Percentiles rank a stretch among this genome's conserved stretches.
These are phyloP conservation scores for Tipula unca DNA, from an alignment of 2,888 invertebrate species.

Conservation along the genomic window DNA sequence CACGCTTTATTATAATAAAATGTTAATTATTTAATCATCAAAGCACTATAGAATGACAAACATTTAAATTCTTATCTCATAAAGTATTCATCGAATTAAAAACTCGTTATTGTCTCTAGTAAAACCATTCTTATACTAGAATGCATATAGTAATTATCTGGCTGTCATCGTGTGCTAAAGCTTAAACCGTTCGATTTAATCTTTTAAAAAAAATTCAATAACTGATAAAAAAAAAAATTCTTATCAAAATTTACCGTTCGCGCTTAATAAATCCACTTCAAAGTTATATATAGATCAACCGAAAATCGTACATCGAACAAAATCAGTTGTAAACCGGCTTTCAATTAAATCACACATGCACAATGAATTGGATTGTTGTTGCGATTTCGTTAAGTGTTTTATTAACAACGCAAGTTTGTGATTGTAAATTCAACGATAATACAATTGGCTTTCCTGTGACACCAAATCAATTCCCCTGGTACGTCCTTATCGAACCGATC, in stretches of 20 bases:
- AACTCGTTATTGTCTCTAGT: background rate
- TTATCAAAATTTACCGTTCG: background rate
- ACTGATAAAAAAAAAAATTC: background rate
- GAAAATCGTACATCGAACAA: background rate
- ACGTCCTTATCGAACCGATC: background rate
- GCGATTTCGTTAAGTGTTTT: background rate
- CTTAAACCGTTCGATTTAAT: background rate
- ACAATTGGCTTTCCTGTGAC: background rate
- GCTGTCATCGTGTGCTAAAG: background rate
- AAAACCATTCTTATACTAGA: background rate
- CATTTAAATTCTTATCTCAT: background rate
- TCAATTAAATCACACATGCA: background rate
- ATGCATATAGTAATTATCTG: background rate
- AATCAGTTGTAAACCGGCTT: background rate
- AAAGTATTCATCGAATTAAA: background rate
- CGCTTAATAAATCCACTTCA: background rate
- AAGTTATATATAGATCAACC: background rate
- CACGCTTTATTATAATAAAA: background rate
- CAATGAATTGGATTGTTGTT: background rate
- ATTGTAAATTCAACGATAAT: background rate
- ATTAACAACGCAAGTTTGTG: background rate
- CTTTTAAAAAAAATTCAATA: background rate
- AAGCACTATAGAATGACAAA: background rate
- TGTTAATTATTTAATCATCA: background rate
- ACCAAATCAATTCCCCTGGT: constrained; percentile 15